Conservation (phyloP, 2,888 invertebrate species). For the Maniola hyperantus region DNA sequence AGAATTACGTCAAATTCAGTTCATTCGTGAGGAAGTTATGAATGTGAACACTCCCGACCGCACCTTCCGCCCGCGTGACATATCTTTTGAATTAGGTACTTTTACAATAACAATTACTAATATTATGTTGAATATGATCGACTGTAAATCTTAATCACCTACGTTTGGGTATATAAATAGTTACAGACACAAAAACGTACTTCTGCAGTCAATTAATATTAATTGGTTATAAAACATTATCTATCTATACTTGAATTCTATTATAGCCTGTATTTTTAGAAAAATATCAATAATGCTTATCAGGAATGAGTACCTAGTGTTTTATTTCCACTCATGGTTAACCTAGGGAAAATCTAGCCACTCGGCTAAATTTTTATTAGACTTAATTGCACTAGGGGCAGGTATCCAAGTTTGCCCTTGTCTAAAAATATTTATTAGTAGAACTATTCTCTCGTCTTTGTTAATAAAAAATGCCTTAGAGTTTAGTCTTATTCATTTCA, state of each 20-base stretch:
- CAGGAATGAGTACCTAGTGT: not conserved
- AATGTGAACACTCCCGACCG: conserved; percentile 30
- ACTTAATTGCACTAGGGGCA: not conserved
- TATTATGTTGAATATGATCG: not conserved
- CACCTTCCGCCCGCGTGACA: conserved; percentile 33
- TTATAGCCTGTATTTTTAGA: conserved; percentile 9
- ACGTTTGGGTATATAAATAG: not conserved
- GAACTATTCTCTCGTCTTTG: conserved; percentile 10
- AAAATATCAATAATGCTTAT: conserved; percentile 8
- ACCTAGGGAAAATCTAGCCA: not conserved
- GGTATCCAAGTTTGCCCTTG: not conserved
- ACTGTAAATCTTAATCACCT: conserved; percentile 1
- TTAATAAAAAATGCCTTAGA: not conserved
- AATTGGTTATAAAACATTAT: conserved; percentile 5
- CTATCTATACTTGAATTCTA: conserved; percentile 12
- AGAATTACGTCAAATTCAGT: conserved; percentile 70
- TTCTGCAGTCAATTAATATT: not conserved
- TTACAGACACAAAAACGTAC: conserved; percentile 3
- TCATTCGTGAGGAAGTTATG: conserved; percentile 63
- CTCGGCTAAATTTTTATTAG: not conserved
- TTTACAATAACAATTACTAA: not conserved
- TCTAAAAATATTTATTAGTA: not conserved
- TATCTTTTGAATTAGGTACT: conserved; percentile 9
- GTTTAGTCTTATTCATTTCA: conserved; percentile 10
- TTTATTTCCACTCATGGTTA: too few species aligned